Evolutionary conservation across 1,140 invertebrate genomes (phyloP), one percentile per base, ranked within the genome.

Genomic region (Cryptotermes secundus): DNA sequence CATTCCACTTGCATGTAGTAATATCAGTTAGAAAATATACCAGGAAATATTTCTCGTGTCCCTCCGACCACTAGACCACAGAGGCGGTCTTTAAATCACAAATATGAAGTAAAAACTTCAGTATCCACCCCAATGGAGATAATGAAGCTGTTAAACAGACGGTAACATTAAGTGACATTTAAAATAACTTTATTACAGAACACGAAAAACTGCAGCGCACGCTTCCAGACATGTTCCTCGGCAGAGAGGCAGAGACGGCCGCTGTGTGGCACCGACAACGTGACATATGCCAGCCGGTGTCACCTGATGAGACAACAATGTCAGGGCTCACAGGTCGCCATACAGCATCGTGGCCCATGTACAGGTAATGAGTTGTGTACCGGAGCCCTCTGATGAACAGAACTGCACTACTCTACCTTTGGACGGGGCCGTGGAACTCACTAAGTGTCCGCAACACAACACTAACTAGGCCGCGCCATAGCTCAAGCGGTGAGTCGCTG

Each of bases 221-320:
- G n/a, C 31, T 72, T 72, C 79, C 42, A 34, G 22, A 14, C 59
- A 34, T 38, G 35, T 14, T 12, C 34, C 34, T 45, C 24, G 10
- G 19, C 42, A 34, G 36, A 65, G 38, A 86, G 87, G 49, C 85
- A 88, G 88, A 84, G 89, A 80, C 87, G 90, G 83, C 91, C 94
- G 16, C 94, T 96, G 45, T 97, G 96, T 88, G 96, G 95, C 84
- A 95, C 95, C 35, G 95, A 97, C 88, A 94, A 94, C 19, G 89
- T 94, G 82, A 96, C 95, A 65, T 97, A 97, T 91, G 91, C 93
- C 24, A 95, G 93, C 84, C 91, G 93, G 85, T 97, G 96, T 90
- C 93, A 95, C 84, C 91, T 97, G 82, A 91, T 95, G 87, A 92
- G 93, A 85, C 94, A 93, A 72, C 95, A 95, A 87, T 96, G 95